A percentile compares a stretch with the other conserved stretches of the same genome.
These are phyloP conservation scores for Spisula solida DNA, from an alignment of 2,888 invertebrate genomes.

Conservation along the genomic window DNA sequence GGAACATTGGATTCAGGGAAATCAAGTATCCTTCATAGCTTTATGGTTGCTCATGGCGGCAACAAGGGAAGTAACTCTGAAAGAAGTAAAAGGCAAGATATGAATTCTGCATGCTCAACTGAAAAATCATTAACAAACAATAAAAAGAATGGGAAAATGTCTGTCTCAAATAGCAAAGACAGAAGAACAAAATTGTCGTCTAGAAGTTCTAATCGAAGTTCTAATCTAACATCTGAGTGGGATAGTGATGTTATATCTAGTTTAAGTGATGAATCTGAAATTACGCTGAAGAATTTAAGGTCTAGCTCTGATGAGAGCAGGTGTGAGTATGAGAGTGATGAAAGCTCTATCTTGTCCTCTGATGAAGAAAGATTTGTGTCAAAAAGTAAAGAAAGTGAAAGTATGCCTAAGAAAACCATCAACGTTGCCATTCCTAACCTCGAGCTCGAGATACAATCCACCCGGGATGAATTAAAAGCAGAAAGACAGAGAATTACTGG, in stretches of 20 bases:
- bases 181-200: not conserved
- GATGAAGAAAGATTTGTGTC: constrained; percentile 47
- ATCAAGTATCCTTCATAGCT: constrained; percentile 47
- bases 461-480: constrained; percentile 60
- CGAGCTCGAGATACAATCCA: constrained; percentile 57
- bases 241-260: constrained; percentile 61
- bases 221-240: constrained; percentile 34
- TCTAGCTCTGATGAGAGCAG: constrained; percentile 47
- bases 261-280: constrained; percentile 62
- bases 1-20: constrained; percentile 72
- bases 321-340: constrained; percentile 27
- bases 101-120: constrained; percentile 3
- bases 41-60: constrained; percentile 50
- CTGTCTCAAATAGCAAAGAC: not conserved
- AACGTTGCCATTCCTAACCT: constrained; percentile 66
- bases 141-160: not conserved
- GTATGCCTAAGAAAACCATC: constrained; percentile 42
- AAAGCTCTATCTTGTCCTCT: constrained; percentile 40
- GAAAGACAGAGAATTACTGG: constrained; percentile 57
- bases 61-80: constrained; percentile 18
- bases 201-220: not conserved
- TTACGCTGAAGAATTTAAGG: constrained; percentile 55
- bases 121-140: constrained; percentile 11
- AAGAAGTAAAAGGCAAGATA: constrained; percentile 22
- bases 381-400: constrained; percentile 16